Evolutionary conservation across 1,140 invertebrate genomes (phyloP).

Genomic region (Caenorhabditis briggsae): DNA sequence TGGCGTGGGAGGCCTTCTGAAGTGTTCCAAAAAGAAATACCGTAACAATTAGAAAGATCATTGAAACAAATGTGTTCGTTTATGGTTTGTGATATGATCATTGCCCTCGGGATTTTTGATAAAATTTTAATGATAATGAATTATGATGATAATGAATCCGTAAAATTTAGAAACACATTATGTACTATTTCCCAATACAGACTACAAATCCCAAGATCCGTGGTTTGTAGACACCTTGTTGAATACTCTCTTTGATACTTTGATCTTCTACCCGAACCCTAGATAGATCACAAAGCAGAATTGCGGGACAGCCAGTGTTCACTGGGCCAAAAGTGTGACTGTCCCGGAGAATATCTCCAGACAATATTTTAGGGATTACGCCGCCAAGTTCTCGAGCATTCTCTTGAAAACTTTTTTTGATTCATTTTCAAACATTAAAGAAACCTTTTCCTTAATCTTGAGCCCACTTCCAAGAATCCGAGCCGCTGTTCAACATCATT

Average conservation of each 20-base stretch:
- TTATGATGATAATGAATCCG: no score
- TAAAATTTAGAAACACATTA: no score
- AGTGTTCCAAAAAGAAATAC: constrained; percentile 5
- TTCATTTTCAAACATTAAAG: background rate
- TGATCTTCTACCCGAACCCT: background rate
- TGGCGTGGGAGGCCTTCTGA: background rate
- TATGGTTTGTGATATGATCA: background rate
- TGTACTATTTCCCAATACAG: background rate
- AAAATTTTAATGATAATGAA: no score
- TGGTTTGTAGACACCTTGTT: background rate
- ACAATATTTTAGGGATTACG: constrained; percentile 10
- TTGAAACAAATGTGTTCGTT: constrained; percentile 9
- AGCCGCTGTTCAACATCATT: constrained; percentile 15
- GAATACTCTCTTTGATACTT: constrained; percentile 3
- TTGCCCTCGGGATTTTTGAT: background rate
- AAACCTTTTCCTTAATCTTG: constrained; percentile 39
- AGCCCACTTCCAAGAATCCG: constrained; percentile 4
- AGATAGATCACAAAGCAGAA: constrained; percentile 32
- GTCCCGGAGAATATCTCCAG: background rate
- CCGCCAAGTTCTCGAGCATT: background rate
- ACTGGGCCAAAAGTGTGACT: background rate
- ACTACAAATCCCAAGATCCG: background rate
- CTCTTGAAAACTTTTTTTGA: constrained; percentile 21
- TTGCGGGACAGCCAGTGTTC: background rate
- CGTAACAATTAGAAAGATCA: background rate